phyloP scores from a whole-genome alignment of 2,888 invertebrate genomes.

The Platerodrilus igneus region DNA sequence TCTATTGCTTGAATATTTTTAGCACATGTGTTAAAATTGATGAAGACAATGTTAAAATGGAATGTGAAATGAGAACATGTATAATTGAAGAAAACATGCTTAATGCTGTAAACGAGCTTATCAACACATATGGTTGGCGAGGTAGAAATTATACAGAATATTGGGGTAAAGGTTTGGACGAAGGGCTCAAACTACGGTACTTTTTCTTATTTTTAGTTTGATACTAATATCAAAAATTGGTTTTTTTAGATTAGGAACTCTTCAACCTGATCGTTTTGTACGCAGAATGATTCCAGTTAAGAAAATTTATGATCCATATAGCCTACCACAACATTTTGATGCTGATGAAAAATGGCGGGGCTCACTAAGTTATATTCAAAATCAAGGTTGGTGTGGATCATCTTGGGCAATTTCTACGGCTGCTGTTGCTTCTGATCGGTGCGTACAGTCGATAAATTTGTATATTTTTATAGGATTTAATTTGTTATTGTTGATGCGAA shows the following conservation, averaged over 20 bases:
- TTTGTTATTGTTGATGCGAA: too few relatives aligned
- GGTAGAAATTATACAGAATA: slow-evolving; percentile 79
- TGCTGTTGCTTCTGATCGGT: slow-evolving; percentile 73
- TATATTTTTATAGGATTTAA: too few relatives aligned
- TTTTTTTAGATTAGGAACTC: slow-evolving; percentile 52
- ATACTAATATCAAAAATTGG: background rate
- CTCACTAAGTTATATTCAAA: slow-evolving; percentile 64
- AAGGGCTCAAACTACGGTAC: slow-evolving; percentile 74
- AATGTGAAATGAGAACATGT: slow-evolving; percentile 70
- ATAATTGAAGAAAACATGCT: slow-evolving; percentile 69
- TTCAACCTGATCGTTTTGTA: slow-evolving; percentile 51
- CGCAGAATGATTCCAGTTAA: slow-evolving; percentile 57
- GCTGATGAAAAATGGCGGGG: slow-evolving; percentile 69
- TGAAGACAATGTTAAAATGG: slow-evolving; percentile 49
- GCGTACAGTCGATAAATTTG: background rate
- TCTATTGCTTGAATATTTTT: slow-evolving; percentile 27
- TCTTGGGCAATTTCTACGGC: slow-evolving; percentile 92
- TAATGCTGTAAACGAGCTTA: slow-evolving; percentile 58
- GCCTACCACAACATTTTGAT: slow-evolving; percentile 71
- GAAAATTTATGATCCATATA: slow-evolving; percentile 54
- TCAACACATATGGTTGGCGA: slow-evolving; percentile 61
- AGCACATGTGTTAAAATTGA: slow-evolving; percentile 54
- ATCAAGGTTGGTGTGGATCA: slow-evolving; percentile 78
- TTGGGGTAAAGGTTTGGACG: slow-evolving; percentile 75
- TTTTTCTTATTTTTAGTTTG: background rate